Conservation (phyloP, 1,140 invertebrate species). For the Achroia grisella region DNA sequence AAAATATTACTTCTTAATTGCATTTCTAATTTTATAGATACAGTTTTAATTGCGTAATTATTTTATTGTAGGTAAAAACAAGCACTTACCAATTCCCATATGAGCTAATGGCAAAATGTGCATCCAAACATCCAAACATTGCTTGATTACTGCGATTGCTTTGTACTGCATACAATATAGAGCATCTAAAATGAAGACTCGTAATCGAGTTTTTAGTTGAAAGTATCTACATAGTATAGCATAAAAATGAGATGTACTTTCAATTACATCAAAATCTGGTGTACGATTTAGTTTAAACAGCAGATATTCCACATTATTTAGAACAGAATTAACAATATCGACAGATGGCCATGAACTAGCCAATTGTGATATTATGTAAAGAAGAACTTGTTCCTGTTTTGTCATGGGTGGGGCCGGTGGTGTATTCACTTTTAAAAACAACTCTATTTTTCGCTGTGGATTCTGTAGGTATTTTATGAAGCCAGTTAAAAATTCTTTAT, state of each 20-base stretch:
- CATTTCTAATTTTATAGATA: no score
- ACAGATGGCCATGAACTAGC: conserved; percentile 8
- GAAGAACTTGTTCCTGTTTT: conserved; percentile 49
- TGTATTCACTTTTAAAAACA: conserved; percentile 33
- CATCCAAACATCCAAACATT: conserved; percentile 59
- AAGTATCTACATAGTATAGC: conserved; percentile 53
- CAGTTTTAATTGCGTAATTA: no score
- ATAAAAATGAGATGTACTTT: conserved; percentile 60
- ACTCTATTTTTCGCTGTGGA: conserved; percentile 40
- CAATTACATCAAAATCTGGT: conserved; percentile 44
- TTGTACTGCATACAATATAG: conserved; percentile 66
- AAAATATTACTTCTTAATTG: no score
- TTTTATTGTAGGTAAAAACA: neutral
- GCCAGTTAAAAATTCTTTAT: conserved; percentile 35
- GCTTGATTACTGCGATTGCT: conserved; percentile 47
- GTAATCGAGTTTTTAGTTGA: conserved; percentile 42
- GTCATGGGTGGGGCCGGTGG: conserved; percentile 47
- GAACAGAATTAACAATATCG: conserved; percentile 24
- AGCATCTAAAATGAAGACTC: conserved; percentile 59
- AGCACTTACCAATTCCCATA: conserved; percentile 45
- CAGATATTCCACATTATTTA: conserved; percentile 51
- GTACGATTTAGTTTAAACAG: conserved; percentile 52
- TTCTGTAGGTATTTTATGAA: conserved; percentile 48
- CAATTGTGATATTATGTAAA: conserved; percentile 43
- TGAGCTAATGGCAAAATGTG: conserved; percentile 53